Base-by-base conservation (phyloP, 2,888 invertebrate genomes). In the Sipha maydis region DNA sequence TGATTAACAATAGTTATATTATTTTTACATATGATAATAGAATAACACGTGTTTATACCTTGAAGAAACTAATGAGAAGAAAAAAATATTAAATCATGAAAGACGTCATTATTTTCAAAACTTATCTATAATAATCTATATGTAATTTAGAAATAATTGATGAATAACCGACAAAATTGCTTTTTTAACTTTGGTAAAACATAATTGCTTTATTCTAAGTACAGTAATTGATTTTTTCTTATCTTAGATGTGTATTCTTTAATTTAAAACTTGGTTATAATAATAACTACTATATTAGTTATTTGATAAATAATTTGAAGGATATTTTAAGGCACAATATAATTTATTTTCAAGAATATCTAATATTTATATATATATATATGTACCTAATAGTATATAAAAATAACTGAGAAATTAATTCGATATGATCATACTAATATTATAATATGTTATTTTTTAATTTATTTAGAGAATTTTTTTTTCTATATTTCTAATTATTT, bases 291-390 rank as follows among this genome's bases (percentile, higher is more conserved):
- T 56, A 56, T 56, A 41, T 9, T 41, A 5, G 8, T 11, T 21
- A 1, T 28, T 71, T 28, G 48, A 78, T 0, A 34, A 56, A 56
- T 34, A 56, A 56, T 14, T 34, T 21, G 56, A 79, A 79, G 34
- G 56, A 79, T 79, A 34, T 79, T 56, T 25, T 34, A 56, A 14
- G 25, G 25, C 34, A 9, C 7, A 54, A 34, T 34, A 79, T 25
- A 78, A 54, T 56, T 21, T 5, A 0, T 79, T 79, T 79, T 79
- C 79, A 79, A 79, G 56, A 56, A 56, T 34, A 25, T 71, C 5
- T 71, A 34, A 34, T 34, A 34, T 34, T 1, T 71, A 21, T 4
- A 34, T 34, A 34, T 34, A 0, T 71, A 21, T 4, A 34, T 4
- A 34, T 34, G 54, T 54, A 54, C 54, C 54, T 61, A 61, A 25